These are phyloP conservation scores for Agrotis clavis DNA, from an alignment of 2,888 invertebrate genomes.

Conservation along the genomic window DNA sequence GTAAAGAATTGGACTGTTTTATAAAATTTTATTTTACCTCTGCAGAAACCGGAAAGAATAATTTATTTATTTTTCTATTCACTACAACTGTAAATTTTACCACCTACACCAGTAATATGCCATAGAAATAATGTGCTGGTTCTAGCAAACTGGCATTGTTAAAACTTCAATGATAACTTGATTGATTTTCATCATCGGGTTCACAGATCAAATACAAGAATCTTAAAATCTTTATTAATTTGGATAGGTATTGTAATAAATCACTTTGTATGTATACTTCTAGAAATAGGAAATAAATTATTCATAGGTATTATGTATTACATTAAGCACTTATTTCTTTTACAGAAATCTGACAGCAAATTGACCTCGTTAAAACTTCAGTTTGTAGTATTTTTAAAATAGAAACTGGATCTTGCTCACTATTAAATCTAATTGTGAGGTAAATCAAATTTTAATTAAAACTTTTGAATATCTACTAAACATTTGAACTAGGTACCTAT, in stretches of 20 bases:
- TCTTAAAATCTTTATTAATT: conserved; percentile 6
- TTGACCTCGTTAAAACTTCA: conserved; percentile 7
- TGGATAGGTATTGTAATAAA: conserved; percentile 4
- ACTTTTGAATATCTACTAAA: conserved; percentile 18
- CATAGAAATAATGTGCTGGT: neutral
- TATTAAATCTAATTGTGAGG: neutral
- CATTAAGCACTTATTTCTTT: neutral
- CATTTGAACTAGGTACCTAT: too few relatives aligned
- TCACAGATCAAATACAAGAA: neutral
- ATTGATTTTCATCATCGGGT: neutral
- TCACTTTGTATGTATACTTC: neutral
- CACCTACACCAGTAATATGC: neutral
- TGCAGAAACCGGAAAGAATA: neutral
- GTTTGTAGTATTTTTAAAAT: conserved; percentile 11
- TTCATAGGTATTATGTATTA: too few relatives aligned
- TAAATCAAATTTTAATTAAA: conserved; percentile 5
- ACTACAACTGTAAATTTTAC: neutral
- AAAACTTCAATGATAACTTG: neutral
- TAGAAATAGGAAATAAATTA: too few relatives aligned
- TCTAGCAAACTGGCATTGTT: neutral
- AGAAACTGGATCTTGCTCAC: neutral
- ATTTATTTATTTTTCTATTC: neutral
- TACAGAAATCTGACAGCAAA: conserved; percentile 1
- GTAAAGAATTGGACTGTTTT: neutral
- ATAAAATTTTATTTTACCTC: neutral